These are phyloP conservation scores for Eulemur mongoz DNA, from an alignment of 2,797 vertebrate species.

Conservation along the genomic window DNA sequence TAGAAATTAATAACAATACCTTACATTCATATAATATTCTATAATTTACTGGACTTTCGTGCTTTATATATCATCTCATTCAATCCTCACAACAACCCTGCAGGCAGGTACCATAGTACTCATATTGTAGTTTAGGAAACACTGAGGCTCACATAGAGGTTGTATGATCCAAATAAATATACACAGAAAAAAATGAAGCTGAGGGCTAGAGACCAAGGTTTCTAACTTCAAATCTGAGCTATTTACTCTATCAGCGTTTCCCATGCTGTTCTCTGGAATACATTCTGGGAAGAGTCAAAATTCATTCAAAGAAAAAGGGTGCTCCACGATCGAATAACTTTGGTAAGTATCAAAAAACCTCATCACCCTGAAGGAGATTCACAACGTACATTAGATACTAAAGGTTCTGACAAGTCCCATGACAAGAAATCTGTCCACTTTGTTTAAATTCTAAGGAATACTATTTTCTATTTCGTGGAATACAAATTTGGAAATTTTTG, in stretches of 20 bases:
- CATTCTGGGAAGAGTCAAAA: neutral
- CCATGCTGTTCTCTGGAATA: neutral
- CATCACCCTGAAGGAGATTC: neutral
- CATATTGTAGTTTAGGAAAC: neutral
- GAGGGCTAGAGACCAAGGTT: neutral
- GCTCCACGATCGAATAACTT: neutral
- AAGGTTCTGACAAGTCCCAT: neutral
- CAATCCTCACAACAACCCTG: neutral
- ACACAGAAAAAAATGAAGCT: neutral
- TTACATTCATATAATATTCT: neutral
- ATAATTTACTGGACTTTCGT: neutral
- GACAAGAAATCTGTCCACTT: neutral
- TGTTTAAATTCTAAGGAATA: neutral
- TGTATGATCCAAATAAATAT: neutral
- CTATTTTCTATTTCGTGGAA: neutral
- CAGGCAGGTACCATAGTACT: neutral
- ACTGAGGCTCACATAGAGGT: neutral
- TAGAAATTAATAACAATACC: neutral
- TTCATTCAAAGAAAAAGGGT: neutral
- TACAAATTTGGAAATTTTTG: neutral
- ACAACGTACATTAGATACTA: neutral
- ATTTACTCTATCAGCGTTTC: neutral
- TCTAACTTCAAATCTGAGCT: neutral
- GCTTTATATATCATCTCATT: neutral
- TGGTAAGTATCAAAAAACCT: neutral